Evolutionary conservation across 2,888 invertebrate species (phyloP).

Genomic region (Leptinotarsa tumamoca): DNA sequence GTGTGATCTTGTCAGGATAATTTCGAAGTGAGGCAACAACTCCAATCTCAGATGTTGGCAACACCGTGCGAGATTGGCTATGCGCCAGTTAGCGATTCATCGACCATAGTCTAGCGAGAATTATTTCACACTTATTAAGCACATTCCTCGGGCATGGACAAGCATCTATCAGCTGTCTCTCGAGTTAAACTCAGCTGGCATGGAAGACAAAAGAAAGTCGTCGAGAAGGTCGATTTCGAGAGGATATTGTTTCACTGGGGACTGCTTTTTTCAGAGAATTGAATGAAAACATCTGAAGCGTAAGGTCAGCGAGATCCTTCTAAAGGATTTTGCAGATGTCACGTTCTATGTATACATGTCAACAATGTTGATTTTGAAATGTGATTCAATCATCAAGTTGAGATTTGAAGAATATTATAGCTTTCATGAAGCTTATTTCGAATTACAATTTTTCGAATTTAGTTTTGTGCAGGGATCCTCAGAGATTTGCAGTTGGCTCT

Average conservation of each 20-base stretch:
- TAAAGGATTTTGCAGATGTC: too few species aligned
- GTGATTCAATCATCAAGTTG: too few species aligned
- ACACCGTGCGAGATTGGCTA: conserved; percentile 29
- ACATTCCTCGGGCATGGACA: conserved; percentile 20
- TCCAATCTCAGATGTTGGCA: not conserved
- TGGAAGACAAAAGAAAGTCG: conserved; percentile 18
- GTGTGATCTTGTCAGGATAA: too few species aligned
- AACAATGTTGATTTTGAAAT: too few species aligned
- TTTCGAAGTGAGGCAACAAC: not conserved
- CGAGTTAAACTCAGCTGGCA: conserved; percentile 5
- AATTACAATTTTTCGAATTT: too few species aligned
- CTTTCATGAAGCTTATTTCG: too few species aligned
- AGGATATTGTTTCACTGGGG: conserved; percentile 13
- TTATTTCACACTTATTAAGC: conserved; percentile 29
- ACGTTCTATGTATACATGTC: too few species aligned
- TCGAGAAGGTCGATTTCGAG: conserved; percentile 13
- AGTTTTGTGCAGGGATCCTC: too few species aligned
- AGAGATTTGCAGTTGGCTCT: too few species aligned
- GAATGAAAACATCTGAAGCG: not conserved
- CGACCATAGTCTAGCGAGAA: conserved; percentile 25
- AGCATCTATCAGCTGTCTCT: conserved; percentile 20
- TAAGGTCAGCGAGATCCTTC: too few species aligned
- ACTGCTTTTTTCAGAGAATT: not conserved
- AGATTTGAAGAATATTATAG: too few species aligned
- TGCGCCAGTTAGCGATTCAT: conserved; percentile 37